A percentile compares a stretch with the other conserved stretches of the same genome.
phyloP scores from a whole-genome alignment of 2,113 vertebrate species.

The Odontophorus gujanensis region DNA sequence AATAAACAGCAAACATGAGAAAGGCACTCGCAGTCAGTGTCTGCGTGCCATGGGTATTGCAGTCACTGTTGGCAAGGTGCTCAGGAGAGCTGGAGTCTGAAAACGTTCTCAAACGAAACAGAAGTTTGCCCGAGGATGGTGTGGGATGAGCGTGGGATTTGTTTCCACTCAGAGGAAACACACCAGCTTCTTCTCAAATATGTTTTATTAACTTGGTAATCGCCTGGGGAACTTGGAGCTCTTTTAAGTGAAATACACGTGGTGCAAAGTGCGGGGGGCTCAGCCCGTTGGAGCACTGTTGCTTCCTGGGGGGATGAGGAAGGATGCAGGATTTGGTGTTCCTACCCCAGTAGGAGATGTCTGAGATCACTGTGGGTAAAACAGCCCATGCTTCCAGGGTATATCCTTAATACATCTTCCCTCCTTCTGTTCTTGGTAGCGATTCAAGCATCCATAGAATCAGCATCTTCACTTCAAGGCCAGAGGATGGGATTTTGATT shows the following conservation, averaged over 20 bases:
- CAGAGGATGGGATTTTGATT: not conserved
- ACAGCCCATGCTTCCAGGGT: not conserved
- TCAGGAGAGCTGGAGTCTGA: not conserved
- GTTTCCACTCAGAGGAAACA: not conserved
- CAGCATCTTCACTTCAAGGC: too few species aligned
- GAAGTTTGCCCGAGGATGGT: conserved; percentile 1
- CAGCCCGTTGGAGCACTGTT: not conserved
- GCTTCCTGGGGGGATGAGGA: not conserved
- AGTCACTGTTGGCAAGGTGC: not conserved
- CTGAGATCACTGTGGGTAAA: not conserved
- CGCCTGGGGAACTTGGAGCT: not conserved
- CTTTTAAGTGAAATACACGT: not conserved
- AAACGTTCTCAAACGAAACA: not conserved
- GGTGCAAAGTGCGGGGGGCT: not conserved
- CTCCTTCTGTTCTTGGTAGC: not conserved
- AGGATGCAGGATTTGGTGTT: not conserved
- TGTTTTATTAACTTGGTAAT: conserved; percentile 35
- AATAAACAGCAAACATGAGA: not conserved
- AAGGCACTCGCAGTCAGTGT: not conserved
- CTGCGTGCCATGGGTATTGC: not conserved
- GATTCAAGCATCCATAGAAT: not conserved
- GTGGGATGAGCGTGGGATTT: conserved; percentile 37
- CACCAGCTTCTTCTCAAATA: not conserved
- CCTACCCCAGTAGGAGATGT: not conserved
- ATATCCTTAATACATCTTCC: not conserved